Conservation (phyloP, 1,140 invertebrate genomes). For the Aporrectodea caliginosa region DNA sequence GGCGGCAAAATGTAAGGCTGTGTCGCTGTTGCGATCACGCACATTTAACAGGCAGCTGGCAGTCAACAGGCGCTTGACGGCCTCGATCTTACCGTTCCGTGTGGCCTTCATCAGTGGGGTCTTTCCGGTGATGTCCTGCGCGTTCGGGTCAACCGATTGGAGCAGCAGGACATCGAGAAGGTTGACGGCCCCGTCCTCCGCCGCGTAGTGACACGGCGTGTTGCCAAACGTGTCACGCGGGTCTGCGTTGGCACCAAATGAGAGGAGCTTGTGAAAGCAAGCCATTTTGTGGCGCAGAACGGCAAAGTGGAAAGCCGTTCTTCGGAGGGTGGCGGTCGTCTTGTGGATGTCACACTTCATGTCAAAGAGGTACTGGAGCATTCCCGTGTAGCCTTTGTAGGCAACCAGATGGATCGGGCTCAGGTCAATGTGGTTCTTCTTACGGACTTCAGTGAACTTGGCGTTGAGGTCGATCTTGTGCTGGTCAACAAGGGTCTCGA, state of each 20-base stretch:
- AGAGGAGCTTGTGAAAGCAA: constrained; percentile 50
- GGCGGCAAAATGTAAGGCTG: constrained; percentile 71
- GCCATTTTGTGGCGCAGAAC: constrained; percentile 52
- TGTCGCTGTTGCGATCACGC: constrained; percentile 93
- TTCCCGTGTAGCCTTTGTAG: constrained; percentile 52
- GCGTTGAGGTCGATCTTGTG: constrained; percentile 54
- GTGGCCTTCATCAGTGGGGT: constrained; percentile 56
- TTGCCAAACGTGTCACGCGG: constrained; percentile 54
- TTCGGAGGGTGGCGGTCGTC: constrained; percentile 48
- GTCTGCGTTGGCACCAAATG: constrained; percentile 51
- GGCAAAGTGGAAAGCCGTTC: constrained; percentile 52
- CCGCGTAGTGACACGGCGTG: constrained; percentile 53
- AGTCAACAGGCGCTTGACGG: constrained; percentile 45
- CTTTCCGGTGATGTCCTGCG: constrained; percentile 54
- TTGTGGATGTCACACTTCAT: constrained; percentile 53
- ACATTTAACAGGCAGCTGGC: constrained; percentile 72
- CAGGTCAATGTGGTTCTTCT: constrained; percentile 52
- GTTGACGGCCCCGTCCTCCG: constrained; percentile 54
- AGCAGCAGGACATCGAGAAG: constrained; percentile 50
- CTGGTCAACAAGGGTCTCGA: constrained; percentile 50
- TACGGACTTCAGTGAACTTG: constrained; percentile 53
- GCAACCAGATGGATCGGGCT: constrained; percentile 53
- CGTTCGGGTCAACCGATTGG: constrained; percentile 49
- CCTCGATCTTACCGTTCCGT: constrained; percentile 52
- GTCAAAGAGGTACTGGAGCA: constrained; percentile 54